Conservation (phyloP, 2,888 invertebrate genomes). For the Mythimna impura region DNA sequence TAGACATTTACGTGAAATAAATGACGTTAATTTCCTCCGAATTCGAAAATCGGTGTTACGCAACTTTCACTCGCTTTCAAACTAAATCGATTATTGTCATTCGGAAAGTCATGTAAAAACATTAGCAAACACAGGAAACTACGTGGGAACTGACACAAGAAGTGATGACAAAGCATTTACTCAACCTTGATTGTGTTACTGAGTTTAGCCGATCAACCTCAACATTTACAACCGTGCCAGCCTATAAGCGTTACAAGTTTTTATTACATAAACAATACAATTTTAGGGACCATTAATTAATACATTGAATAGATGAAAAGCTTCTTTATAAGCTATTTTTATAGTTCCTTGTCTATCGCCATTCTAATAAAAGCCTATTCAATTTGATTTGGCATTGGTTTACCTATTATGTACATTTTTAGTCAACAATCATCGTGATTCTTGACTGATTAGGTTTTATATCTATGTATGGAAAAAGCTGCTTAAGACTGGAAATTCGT, state of each 20-base stretch:
- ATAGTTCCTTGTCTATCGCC: not conserved
- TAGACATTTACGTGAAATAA: slow-evolving; percentile 43
- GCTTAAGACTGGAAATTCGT: not conserved
- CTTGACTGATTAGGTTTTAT: not conserved
- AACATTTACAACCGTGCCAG: slow-evolving; percentile 46
- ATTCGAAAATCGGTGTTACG: slow-evolving; percentile 48
- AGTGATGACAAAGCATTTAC: slow-evolving; percentile 63
- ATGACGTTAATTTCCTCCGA: slow-evolving; percentile 59
- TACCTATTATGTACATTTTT: not conserved
- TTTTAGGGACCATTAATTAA: slow-evolving; percentile 12
- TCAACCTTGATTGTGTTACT: slow-evolving; percentile 66
- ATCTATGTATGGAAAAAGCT: not conserved
- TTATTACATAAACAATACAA: slow-evolving; percentile 5
- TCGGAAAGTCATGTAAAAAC: slow-evolving; percentile 79
- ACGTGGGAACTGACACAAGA: slow-evolving; percentile 76
- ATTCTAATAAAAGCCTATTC: not conserved
- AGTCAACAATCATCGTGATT: not conserved
- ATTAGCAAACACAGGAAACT: slow-evolving; percentile 72
- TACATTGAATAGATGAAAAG: slow-evolving; percentile 12
- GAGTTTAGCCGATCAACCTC: slow-evolving; percentile 59
- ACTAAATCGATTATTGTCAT: slow-evolving; percentile 74
- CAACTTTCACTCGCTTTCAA: slow-evolving; percentile 74
- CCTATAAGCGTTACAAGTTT: slow-evolving; percentile 40
- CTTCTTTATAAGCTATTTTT: slow-evolving; percentile 2
- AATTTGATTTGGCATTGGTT: not conserved